Conservation (phyloP, 2,888 invertebrate genomes). For the Latrodectus elegans region DNA sequence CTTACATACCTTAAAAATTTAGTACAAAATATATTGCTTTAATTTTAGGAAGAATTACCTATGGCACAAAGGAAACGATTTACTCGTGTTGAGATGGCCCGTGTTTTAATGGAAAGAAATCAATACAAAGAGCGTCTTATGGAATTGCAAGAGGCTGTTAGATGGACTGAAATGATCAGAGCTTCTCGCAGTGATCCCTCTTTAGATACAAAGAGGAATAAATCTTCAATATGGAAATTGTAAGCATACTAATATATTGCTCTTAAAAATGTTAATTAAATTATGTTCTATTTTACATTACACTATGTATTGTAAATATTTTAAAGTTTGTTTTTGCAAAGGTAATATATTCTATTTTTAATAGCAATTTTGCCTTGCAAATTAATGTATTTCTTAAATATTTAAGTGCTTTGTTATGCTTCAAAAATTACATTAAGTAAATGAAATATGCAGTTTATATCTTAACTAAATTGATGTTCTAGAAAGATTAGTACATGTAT, state of each 20-base stretch:
- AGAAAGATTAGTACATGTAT: no score
- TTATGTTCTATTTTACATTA: not conserved
- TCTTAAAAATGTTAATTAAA: no score
- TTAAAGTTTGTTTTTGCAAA: not conserved
- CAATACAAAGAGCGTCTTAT: conserved; percentile 98
- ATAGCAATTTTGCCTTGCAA: no score
- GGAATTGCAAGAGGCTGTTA: conserved; percentile 98
- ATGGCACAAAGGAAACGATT: conserved; percentile 97
- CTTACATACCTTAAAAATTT: not conserved
- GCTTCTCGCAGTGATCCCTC: conserved; percentile 83
- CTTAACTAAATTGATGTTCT: no score
- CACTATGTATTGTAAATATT: not conserved
- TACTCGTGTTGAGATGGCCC: conserved; percentile 98
- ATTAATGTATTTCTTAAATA: no score
- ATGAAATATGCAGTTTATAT: no score
- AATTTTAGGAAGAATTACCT: conserved; percentile 90
- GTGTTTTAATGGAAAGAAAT: conserved; percentile 98
- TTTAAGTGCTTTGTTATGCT: no score
- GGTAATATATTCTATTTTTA: no score
- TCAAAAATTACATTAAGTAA: no score
- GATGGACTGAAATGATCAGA: conserved; percentile 96
- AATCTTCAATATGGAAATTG: conserved; percentile 93
- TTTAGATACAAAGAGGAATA: conserved; percentile 73
- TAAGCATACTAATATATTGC: conserved; percentile 74
- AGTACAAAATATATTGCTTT: no score